A percentile compares a stretch with the other conserved stretches of the same genome.
Conservation (phyloP, 2,888 invertebrate species). For the Carcina quercana region DNA sequence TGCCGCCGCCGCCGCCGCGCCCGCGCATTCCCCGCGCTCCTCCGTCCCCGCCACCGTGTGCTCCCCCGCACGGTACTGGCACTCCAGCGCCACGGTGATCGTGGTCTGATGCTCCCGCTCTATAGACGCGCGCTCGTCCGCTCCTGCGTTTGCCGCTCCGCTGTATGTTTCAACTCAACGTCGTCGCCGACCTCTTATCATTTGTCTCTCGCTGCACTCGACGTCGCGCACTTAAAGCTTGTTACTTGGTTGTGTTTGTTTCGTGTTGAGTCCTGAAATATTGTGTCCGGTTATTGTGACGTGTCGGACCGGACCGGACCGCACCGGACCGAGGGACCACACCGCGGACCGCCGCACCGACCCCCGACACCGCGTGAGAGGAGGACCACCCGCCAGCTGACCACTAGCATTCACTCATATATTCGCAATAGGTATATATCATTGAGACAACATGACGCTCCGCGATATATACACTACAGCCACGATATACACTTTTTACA, state of each 20-base stretch:
- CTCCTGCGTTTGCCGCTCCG: background rate
- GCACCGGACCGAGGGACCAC: too few species aligned
- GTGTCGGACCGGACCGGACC: too few species aligned
- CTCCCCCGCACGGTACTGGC: background rate
- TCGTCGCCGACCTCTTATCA: background rate
- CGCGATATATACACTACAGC: too few species aligned
- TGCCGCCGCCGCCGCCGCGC: slow-evolving; percentile 64
- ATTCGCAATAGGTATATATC: too few species aligned
- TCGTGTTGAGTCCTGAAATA: slow-evolving; percentile 37
- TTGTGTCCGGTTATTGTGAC: too few species aligned
- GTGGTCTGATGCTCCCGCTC: background rate
- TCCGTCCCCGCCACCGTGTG: slow-evolving; percentile 59
- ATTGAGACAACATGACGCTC: background rate
- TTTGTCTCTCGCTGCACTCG: background rate
- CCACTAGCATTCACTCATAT: too few species aligned
- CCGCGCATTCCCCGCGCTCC: slow-evolving; percentile 66
- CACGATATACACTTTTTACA: too few species aligned
- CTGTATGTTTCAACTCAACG: slow-evolving; percentile 1
- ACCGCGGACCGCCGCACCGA: too few species aligned
- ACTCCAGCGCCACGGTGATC: background rate
- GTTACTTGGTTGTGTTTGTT: slow-evolving; percentile 27
- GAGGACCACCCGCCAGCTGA: too few species aligned
- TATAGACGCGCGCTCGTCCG: background rate
- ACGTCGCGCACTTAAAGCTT: slow-evolving; percentile 29
- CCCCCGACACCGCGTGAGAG: too few species aligned